Evolutionary conservation across 2,888 invertebrate genomes (phyloP).

Genomic region (Eumacrocentrus americanus): DNA sequence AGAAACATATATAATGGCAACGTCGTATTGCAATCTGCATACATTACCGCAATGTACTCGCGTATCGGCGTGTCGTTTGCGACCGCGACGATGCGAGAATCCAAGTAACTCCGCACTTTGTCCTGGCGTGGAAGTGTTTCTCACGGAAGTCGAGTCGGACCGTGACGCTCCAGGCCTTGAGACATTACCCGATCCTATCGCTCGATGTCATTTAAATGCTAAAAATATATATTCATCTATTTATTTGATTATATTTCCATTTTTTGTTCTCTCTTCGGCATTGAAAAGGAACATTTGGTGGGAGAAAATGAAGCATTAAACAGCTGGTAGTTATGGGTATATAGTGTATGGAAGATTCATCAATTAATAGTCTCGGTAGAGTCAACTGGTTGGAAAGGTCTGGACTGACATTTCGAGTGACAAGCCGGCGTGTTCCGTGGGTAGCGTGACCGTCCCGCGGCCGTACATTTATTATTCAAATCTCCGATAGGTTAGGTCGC

Average conservation of each 20-base stretch:
- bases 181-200: slow-evolving; percentile 12
- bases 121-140: slow-evolving; percentile 48
- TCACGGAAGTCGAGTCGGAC: slow-evolving; percentile 52
- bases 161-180: slow-evolving; percentile 29
- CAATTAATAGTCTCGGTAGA: slow-evolving; percentile 55
- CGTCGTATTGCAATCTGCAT: slow-evolving; percentile 55
- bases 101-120: slow-evolving; percentile 39
- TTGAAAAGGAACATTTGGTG: background rate
- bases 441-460: slow-evolving; percentile 56
- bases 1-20: slow-evolving; percentile 49
- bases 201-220: slow-evolving; percentile 1
- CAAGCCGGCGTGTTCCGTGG: slow-evolving; percentile 53
- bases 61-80: slow-evolving; percentile 10
- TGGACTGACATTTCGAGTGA: slow-evolving; percentile 59
- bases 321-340: slow-evolving; percentile 17
- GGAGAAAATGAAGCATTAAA: too few relatives aligned
- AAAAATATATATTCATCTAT: background rate
- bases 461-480: slow-evolving; percentile 58
- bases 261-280: slow-evolving; percentile 2
- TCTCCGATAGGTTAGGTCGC: slow-evolving; percentile 53
- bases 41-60: slow-evolving; percentile 43
- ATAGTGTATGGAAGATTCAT: too few relatives aligned
- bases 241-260: slow-evolving; percentile 10
- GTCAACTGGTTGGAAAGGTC: slow-evolving; percentile 46
- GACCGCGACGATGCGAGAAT: slow-evolving; percentile 14